Evolutionary conservation across 2,113 vertebrate genomes (phyloP), one percentile per base, ranked within the genome.

Genomic region (Nibea coibor): DNA sequence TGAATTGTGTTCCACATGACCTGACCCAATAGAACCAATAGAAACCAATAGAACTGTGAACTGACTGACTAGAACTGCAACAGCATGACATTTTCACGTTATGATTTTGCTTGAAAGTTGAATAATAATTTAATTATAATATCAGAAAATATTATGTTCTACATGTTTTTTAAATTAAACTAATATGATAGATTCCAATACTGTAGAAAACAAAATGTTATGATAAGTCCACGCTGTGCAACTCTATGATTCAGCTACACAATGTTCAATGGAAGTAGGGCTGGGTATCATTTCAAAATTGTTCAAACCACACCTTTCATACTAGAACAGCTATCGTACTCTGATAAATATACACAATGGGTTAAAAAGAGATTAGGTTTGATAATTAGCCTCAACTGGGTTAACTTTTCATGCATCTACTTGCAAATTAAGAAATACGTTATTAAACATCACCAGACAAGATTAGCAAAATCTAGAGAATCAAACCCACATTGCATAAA

Each of bases 301-400:
- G 17, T 48, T 50, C 10, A 57, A 17, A 22, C 63, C 63, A 58
- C 77, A 80, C 20, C 59, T 72, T 75, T 28, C 31, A 31, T 28
- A 11, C 3, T 8, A 22, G 14, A 17, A 12, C 17, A 14, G 1
- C 45, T 65, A 12, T 5, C 19, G n/a, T 26, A 16, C 22, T 42
- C 24, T 35, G 7, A 1, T 22, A 9, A 42, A 24, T 1, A 69
- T 35, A 9, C 48, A 50, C 19, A 50, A 50, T 8, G 35, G 35
- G 35, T 35, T 35, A 6, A 50, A 19, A 50, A 50, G 16, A 50
- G 7, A 50, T 19, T 15, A 15, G 5, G 12, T 24, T 54, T 2
- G 10, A 57, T 26, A 57, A 39, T 35, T 35, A 35, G 35, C 35
- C 35, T 7, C 7, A 35, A 22, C 11, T 50, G 12, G 11, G 17